Evolutionary conservation across 2,888 invertebrate species (phyloP), one percentile per base, ranked within the genome.

Genomic region (Ectemnius lituratus): DNA sequence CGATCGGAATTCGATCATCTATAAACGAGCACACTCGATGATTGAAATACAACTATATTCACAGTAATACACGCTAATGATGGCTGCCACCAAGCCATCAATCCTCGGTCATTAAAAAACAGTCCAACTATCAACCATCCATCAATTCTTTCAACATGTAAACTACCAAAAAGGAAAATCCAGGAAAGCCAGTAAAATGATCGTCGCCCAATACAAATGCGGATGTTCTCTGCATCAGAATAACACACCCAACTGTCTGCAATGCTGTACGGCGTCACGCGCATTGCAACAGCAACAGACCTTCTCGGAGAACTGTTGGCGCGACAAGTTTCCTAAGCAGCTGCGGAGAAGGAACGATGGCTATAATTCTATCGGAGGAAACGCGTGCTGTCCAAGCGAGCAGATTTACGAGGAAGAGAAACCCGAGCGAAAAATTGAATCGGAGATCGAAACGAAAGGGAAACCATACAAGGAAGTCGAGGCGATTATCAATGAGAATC

Each of bases 381-480:
- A 37, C 37, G 37, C 4, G 3, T 47, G 62, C 6, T 27, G 52
- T 52, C 27, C 56, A 0, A 27, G 49, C 13, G 5, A 18, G 1
- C 1, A 6, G 8, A 11, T 8, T 37, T 37, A 37, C 11, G 52
- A 52, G n/a, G 16, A 52, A 52, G 52, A 57, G 20, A 14, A 6
- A 52, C 14, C 28, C 57, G 57, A 57, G n/a, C n/a, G 52, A 23
- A 49, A 23, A 16, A 37, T 80, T 8, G 63, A 83, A 14, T 90
- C 90, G 0, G 85, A 87, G 45, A 89, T 90, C n/a, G 82, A 68
- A 0, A 70, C 64, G 2, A 86, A 72, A 2, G 84, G 86, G 3
- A 45, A 79, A 13, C 89, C 90, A 0, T 90, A 88, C 67, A 88
- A 88, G n/a, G 89, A 89, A 59, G 80, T 90, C 20, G 88, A 90